Evolutionary conservation across 2,888 invertebrate species (phyloP).

Genomic region (Acronicta alni): DNA sequence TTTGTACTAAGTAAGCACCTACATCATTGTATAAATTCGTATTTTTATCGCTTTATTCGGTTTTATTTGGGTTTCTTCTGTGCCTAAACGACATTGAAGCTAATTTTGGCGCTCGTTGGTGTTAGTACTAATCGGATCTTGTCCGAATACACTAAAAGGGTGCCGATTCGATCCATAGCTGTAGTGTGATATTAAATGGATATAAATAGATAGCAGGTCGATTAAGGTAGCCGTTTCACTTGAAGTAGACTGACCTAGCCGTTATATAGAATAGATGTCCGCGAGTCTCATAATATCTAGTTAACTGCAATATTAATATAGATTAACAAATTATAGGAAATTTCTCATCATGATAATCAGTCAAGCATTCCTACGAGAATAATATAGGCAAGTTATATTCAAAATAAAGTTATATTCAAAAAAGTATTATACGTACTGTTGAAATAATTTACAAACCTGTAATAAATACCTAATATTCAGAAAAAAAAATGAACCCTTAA

Average conservation of each 20-base stretch:
- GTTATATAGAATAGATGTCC: constrained; percentile 21
- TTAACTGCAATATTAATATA: constrained; percentile 20
- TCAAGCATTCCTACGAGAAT: not conserved
- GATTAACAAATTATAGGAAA: constrained; percentile 18
- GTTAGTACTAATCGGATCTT: constrained; percentile 35
- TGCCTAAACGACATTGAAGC: constrained; percentile 10
- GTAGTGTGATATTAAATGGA: constrained; percentile 11
- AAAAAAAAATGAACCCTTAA: too few relatives aligned
- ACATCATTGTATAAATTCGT: constrained; percentile 18
- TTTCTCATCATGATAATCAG: constrained; percentile 7
- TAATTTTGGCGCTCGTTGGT: constrained; percentile 4
- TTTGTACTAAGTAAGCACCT: not conserved
- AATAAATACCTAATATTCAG: not conserved
- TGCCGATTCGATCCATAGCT: constrained; percentile 9
- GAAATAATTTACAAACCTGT: constrained; percentile 10
- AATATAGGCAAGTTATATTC: not conserved
- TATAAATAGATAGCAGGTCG: constrained; percentile 48
- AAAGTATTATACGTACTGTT: constrained; percentile 12
- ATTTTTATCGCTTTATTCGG: constrained; percentile 30
- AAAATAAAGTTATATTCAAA: not conserved
- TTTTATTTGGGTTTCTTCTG: constrained; percentile 21
- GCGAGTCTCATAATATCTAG: constrained; percentile 2
- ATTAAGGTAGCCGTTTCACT: constrained; percentile 41
- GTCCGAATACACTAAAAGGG: not conserved
- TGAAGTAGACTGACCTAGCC: constrained; percentile 39